phyloP scores from a whole-genome alignment of 2,113 vertebrate species.

The Camelus bactrianus region DNA sequence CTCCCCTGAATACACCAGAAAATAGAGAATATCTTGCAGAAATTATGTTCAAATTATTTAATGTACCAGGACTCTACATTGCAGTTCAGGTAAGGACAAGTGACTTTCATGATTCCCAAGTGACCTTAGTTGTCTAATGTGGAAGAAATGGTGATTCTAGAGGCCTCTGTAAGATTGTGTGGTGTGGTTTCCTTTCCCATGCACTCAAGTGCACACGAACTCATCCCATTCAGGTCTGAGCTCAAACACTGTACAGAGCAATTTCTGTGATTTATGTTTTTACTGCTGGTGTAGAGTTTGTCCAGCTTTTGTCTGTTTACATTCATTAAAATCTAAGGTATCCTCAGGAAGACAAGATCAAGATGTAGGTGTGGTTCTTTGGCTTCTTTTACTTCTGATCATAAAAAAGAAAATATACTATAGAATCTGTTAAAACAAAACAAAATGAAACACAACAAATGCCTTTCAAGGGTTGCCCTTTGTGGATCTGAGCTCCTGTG shows the following conservation, averaged over 20 bases:
- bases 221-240: neutral
- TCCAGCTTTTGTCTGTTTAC: neutral
- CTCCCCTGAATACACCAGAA: slow-evolving; percentile 94
- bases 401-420: neutral
- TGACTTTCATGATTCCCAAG: neutral
- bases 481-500: neutral
- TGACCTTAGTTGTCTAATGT: neutral
- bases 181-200: neutral
- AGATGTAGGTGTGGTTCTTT: neutral
- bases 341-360: neutral
- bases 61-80: slow-evolving; percentile 94
- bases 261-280: neutral
- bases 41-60: slow-evolving; percentile 96
- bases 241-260: neutral
- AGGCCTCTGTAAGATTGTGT: neutral
- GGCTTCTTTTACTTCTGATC: neutral
- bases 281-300: neutral
- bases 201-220: neutral
- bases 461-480: neutral
- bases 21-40: slow-evolving; percentile 95
- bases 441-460: neutral
- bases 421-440: neutral
- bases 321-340: neutral
- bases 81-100: slow-evolving; percentile 92
- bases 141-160: neutral